Evolutionary conservation across 2,888 invertebrate genomes (phyloP), one percentile per base, ranked within the genome.

Genomic region (Odontocerum albicorne): DNA sequence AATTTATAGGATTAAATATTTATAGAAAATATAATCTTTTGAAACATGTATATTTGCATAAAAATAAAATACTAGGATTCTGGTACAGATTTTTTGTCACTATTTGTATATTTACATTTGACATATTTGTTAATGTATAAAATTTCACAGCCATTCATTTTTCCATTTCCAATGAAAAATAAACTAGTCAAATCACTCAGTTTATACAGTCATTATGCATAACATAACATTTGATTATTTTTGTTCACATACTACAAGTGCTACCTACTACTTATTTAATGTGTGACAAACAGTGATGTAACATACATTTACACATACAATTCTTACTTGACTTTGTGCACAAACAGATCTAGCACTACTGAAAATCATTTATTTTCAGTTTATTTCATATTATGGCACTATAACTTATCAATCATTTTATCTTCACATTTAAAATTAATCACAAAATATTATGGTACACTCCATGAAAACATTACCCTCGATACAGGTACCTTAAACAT

Each of bases 71-170:
- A 49, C 53, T 53, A 53, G 49, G 27, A 52, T 43, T 43, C 31
- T 53, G 53, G 53, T 57, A 53, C 27, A 47, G 21, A 47, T 46
- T 45, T n/a, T n/a, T n/a, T n/a, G n/a, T 47, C 31, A 49, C 20
- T 45, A 31, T 45, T 52, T 31, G 44, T 52, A 36, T 52, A 52
- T 52, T 52, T 52, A 52, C 52, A 52, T 15, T 44, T 52, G 45
- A 52, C 32, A 47, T 38, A 33, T 47, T 47, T 36, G 21, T 47
- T 36, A 13, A 43, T 44, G 33, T 47, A 33, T 33, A 33, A 33
- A 33, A 54, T 55, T 60, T 60, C 60, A 60, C 60, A 60, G 60
- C 60, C 60, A 60, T 60, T 54, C 49, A 53, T 49, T 60, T 60
- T 57, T 60, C 55, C 55, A 60, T 60, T 57, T 55, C 46, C 40